Percentiles rank a stretch among this genome's conserved stretches.
Conservation (phyloP, 1,140 invertebrate species). For the Drosophila orosa region DNA sequence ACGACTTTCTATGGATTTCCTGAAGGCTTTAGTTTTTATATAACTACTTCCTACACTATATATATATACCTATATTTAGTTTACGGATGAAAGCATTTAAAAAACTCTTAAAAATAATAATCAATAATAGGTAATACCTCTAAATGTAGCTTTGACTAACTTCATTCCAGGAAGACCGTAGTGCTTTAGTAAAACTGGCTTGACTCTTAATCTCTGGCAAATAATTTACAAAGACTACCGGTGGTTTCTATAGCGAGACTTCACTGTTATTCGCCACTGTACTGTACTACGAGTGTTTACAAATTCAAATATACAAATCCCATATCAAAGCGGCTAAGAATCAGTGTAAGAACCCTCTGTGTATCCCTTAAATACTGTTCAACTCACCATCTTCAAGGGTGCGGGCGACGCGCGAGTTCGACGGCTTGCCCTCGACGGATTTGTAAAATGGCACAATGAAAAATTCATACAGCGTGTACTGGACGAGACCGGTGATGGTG, state of each 20-base stretch:
- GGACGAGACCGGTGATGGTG: constrained; percentile 88
- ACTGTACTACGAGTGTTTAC: constrained; percentile 15
- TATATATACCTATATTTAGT: too few relatives aligned
- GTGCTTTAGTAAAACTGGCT: too few relatives aligned
- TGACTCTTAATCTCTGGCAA: too few relatives aligned
- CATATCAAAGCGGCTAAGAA: constrained; percentile 45
- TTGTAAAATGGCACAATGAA: constrained; percentile 92
- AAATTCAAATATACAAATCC: constrained; percentile 51
- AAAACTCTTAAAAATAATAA: too few relatives aligned
- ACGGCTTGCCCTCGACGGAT: constrained; percentile 90
- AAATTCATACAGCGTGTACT: constrained; percentile 90
- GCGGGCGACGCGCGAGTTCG: constrained; percentile 89
- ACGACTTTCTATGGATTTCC: not conserved
- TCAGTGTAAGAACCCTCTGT: constrained; percentile 24
- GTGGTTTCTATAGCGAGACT: not conserved
- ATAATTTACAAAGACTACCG: not conserved
- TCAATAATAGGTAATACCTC: too few relatives aligned
- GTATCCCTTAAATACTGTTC: constrained; percentile 15
- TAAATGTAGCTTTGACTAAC: too few relatives aligned
- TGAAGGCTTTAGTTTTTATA: not conserved
- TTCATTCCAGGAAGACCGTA: too few relatives aligned
- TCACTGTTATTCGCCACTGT: constrained; percentile 18
- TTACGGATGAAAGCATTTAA: too few relatives aligned
- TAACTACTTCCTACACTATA: too few relatives aligned
- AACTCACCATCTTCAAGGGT: constrained; percentile 91